Percentiles rank a stretch among this genome's conserved stretches.
Evolutionary conservation across 2,797 vertebrate genomes (phyloP).

Genomic region (Cygnus olor): DNA sequence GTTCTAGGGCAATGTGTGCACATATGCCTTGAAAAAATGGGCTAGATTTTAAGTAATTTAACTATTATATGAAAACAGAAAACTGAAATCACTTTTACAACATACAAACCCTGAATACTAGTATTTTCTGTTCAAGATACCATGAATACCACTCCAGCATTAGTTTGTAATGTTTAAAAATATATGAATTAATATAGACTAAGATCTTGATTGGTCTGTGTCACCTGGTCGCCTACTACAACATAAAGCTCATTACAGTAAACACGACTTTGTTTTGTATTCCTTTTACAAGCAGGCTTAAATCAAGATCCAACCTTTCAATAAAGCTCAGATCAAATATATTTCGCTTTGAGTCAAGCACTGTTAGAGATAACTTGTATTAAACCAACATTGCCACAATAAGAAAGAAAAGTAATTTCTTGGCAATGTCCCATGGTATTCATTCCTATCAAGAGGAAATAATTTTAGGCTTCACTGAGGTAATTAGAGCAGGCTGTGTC

Average conservation of each 20-base stretch:
- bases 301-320: background rate
- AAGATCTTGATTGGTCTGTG: background rate
- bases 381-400: background rate
- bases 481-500: slow-evolving; percentile 3
- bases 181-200: background rate
- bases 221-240: background rate
- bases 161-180: background rate
- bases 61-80: background rate
- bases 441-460: background rate
- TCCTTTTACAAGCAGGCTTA: background rate
- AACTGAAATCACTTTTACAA: background rate
- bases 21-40: background rate
- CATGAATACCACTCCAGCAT: background rate
- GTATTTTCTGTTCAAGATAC: background rate
- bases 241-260: background rate
- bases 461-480: background rate
- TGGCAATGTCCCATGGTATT: background rate
- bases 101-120: background rate
- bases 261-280: background rate
- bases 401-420: background rate
- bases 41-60: background rate
- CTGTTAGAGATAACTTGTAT: background rate
- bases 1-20: background rate
- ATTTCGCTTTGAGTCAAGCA: background rate
- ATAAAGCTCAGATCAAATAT: background rate